These are phyloP conservation scores for Petaurus breviceps DNA, from an alignment of 2,113 vertebrate genomes.

Conservation along the genomic window DNA sequence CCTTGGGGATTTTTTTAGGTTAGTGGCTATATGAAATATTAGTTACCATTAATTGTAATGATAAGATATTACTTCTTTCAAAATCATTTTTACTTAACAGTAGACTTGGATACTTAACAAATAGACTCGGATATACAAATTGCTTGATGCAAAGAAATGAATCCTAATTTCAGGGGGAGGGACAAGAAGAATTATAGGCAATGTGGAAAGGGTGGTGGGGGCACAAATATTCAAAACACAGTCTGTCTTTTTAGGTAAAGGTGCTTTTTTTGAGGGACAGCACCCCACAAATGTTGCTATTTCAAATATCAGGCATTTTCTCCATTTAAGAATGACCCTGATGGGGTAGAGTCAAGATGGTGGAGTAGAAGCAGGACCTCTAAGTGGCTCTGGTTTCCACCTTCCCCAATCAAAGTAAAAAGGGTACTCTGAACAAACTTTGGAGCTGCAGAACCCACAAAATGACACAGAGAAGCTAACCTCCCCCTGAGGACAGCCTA, in stretches of 20 bases:
- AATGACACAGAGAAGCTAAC: too few species aligned
- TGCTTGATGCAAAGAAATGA: conserved; percentile 6
- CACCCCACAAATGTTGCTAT: background rate
- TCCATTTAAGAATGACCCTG: background rate
- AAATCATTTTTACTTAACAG: background rate
- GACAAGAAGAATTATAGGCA: background rate
- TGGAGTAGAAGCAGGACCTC: too few species aligned
- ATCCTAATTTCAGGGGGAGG: background rate
- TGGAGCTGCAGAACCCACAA: too few species aligned
- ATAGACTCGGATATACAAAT: background rate
- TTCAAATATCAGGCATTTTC: background rate
- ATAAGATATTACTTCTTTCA: background rate
- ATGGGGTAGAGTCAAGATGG: too few species aligned
- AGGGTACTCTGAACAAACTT: too few species aligned
- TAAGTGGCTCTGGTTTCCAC: too few species aligned
- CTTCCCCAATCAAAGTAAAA: too few species aligned
- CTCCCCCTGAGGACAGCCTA: too few species aligned
- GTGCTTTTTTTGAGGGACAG: background rate
- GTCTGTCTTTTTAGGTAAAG: background rate
- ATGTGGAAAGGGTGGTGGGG: background rate
- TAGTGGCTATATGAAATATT: background rate
- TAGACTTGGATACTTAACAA: background rate
- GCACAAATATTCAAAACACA: conserved; percentile 9
- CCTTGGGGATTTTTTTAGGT: background rate
- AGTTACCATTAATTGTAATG: background rate